Base-by-base conservation (phyloP, 2,113 vertebrate species). In the Carettochelys insculpta region DNA sequence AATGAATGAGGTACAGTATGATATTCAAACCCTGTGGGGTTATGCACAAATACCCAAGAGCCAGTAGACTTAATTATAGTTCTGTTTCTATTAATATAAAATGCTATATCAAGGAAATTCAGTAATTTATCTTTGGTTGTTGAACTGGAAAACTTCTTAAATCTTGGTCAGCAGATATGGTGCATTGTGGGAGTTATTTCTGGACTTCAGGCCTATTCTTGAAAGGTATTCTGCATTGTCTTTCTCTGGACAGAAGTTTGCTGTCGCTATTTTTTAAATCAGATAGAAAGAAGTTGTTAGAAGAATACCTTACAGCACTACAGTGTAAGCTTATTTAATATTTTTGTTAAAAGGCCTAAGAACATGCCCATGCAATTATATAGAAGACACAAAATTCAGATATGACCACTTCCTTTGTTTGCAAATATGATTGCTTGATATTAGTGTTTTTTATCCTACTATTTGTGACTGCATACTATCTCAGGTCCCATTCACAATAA, bases 391-490 rank as follows among this genome's bases (percentile, higher is more conserved):
- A 45, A 27, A 45, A 7, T 93, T 92, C 29, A 90, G 91, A 68
- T 94, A 91, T 87, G 53, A 68, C 79, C 91, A 29, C 91, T 96
- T 95, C 88, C 91, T 94, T 93, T 96, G 84, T 89, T 84, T 75
- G 50, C 17, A 93, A 73, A 92, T 95, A 51, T 68, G 9, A 29
- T 85, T 68, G 90, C 38, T 93, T 93, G 87, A 84, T 82, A 54
- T 92, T 90, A 31, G 25, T 71, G 48, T 92, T 89, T 56, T 91
- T 85, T 85, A 90, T 65, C 4, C 52, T 53, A 53, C 88, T 96
- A 80, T 92, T 22, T 92, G 92, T 83, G 81, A 90, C 24, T 83
- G 41, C 5, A 20, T 83, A 20, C 85, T 90, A 34, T 68, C 94
- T 80, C 77, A 88, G 10, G 27, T 82, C 65, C 13, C 11, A 65